Evolutionary conservation across 2,113 vertebrate species (phyloP).

Genomic region (Percopsis transmontana): DNA sequence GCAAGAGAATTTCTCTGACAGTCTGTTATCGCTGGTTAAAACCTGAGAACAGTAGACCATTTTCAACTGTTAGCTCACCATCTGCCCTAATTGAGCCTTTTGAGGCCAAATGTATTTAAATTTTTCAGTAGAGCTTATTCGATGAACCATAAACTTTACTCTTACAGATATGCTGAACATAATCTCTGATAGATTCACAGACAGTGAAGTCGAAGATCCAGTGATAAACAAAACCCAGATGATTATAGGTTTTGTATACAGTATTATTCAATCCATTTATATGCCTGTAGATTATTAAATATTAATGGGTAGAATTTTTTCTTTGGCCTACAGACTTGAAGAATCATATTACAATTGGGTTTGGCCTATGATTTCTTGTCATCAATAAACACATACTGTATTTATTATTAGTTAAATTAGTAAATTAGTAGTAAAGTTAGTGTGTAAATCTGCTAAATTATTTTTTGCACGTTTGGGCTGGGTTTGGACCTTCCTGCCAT

Average conservation of each 20-base stretch:
- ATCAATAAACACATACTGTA: neutral
- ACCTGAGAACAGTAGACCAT: too few species aligned
- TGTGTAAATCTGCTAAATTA: too few species aligned
- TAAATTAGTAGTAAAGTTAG: too few species aligned
- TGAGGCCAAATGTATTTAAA: slow-evolving; percentile 15
- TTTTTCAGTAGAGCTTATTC: slow-evolving; percentile 25
- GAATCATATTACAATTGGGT: too few species aligned
- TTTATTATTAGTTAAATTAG: too few species aligned
- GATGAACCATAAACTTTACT: neutral
- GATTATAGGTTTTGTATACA: neutral
- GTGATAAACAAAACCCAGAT: slow-evolving; percentile 6
- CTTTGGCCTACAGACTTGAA: too few species aligned
- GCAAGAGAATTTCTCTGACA: too few species aligned
- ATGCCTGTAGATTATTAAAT: neutral
- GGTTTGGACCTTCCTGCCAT: too few species aligned
- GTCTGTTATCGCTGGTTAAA: too few species aligned
- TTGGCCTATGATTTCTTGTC: too few species aligned
- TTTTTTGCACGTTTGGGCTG: too few species aligned
- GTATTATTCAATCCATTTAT: slow-evolving; percentile 1
- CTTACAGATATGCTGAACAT: slow-evolving; percentile 3
- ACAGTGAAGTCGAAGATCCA: slow-evolving; percentile 6
- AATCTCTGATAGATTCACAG: neutral
- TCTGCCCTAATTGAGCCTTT: slow-evolving; percentile 4
- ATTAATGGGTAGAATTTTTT: neutral
- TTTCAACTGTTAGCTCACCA: too few species aligned